Conservation (phyloP, 2,797 vertebrate genomes). For the Chromis chromis region DNA sequence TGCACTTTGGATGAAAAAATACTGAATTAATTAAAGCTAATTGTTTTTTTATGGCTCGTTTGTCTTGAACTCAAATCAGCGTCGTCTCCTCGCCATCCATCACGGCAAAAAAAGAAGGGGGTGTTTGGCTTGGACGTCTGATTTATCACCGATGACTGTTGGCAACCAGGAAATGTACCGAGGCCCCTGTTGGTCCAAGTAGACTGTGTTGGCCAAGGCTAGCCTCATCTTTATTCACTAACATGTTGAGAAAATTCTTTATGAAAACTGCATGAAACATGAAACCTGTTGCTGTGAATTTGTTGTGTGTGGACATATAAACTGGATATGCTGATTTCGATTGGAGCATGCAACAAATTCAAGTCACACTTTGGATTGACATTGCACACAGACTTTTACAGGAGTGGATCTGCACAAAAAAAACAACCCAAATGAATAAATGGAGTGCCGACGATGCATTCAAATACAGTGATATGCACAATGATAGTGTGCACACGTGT, state of each 20-base stretch:
- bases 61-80: slow-evolving; percentile 38
- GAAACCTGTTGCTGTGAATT: neutral
- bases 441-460: too few relatives aligned
- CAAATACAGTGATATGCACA: too few relatives aligned
- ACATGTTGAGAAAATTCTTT: neutral
- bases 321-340: neutral
- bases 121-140: slow-evolving; percentile 40
- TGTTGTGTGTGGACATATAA: neutral
- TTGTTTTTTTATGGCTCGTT: slow-evolving; percentile 38
- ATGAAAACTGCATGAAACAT: neutral
- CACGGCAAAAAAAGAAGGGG: slow-evolving; percentile 23
- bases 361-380: neutral
- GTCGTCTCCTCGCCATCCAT: slow-evolving; percentile 8
- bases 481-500: too few relatives aligned
- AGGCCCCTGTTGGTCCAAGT: slow-evolving; percentile 38
- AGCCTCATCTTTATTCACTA: slow-evolving; percentile 10
- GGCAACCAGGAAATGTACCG: slow-evolving; percentile 38
- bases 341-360: neutral
- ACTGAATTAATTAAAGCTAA: slow-evolving; percentile 48
- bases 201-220: slow-evolving; percentile 4
- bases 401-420: too few relatives aligned
- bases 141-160: slow-evolving; percentile 54
- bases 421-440: too few relatives aligned
- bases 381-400: too few relatives aligned
- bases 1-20: slow-evolving; percentile 28